Evolutionary conservation across 2,888 invertebrate species (phyloP).

Genomic region (Nomada fucata): DNA sequence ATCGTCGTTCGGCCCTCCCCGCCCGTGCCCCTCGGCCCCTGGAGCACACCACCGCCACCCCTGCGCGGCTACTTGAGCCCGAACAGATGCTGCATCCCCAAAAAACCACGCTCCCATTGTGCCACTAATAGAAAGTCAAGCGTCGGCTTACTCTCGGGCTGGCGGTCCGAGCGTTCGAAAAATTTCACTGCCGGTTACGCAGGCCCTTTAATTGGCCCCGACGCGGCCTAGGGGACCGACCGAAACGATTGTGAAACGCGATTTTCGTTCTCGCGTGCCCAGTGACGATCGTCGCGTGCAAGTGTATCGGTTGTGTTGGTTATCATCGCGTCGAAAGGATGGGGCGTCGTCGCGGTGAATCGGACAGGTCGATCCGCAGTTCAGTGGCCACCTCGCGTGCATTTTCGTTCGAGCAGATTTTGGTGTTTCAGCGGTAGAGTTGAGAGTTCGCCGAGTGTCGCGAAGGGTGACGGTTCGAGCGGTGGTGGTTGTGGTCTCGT

Average conservation of each 20-base stretch:
- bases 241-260: slow-evolving; percentile 25
- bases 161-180: slow-evolving; percentile 22
- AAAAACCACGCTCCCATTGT: slow-evolving; percentile 81
- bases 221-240: background rate
- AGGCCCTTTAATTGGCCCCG: slow-evolving; percentile 53
- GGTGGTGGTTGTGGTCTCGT: no score
- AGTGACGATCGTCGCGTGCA: background rate
- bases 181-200: slow-evolving; percentile 33
- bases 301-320: background rate
- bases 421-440: no score
- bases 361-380: no score
- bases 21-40: slow-evolving; percentile 9
- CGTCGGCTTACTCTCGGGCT: slow-evolving; percentile 61
- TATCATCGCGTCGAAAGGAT: background rate
- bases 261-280: slow-evolving; percentile 4
- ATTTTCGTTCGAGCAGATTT: no score
- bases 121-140: slow-evolving; percentile 81
- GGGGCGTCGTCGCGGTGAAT: background rate
- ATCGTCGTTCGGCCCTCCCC: slow-evolving; percentile 21
- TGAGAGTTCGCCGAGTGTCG: background rate
- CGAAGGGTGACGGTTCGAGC: background rate
- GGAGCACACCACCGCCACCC: slow-evolving; percentile 64
- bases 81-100: slow-evolving; percentile 81
- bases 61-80: slow-evolving; percentile 81
- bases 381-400: no score